A percentile compares a stretch with the other conserved stretches of the same genome.
Conservation (phyloP, 2,113 vertebrate species). For the Acrocephalus kingi region DNA sequence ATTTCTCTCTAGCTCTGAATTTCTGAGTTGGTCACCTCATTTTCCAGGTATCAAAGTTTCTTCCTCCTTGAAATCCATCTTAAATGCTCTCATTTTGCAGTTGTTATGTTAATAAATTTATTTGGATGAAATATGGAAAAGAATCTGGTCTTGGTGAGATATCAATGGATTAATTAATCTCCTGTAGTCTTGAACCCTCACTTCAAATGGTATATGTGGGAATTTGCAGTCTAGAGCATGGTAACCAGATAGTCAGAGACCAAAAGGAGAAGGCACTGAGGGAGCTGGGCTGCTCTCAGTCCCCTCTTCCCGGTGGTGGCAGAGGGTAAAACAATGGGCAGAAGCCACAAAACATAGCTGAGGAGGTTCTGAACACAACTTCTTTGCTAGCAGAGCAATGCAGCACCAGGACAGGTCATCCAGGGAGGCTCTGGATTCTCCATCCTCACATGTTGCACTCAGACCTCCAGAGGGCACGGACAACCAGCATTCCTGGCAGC, state of each 20-base stretch:
- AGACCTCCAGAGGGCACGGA: not conserved
- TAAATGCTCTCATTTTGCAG: not conserved
- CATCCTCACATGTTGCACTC: not conserved
- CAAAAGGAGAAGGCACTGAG: not conserved
- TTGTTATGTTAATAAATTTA: not conserved
- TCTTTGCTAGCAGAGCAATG: not conserved
- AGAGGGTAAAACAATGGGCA: not conserved
- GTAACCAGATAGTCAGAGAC: not conserved
- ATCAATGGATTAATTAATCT: not conserved
- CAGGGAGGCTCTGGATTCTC: not conserved
- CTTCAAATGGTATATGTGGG: not conserved
- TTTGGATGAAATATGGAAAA: not conserved
- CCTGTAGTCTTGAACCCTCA: not conserved
- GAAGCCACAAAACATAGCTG: not conserved
- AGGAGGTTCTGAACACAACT: not conserved
- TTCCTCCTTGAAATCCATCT: not conserved
- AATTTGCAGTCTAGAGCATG: not conserved
- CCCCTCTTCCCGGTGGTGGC: not conserved
- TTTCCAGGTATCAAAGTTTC: not conserved
- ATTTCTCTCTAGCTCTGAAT: not conserved
- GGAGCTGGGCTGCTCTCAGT: not conserved
- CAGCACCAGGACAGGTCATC: accelerated
- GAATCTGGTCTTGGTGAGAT: not conserved
- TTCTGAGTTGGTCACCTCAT: not conserved
- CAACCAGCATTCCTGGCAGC: not conserved